Evolutionary conservation across 35 echinoderm and acorn worm genomes (phyloP), one percentile per base, ranked within the genome.

Genomic region (Apostichopus japonicus): DNA sequence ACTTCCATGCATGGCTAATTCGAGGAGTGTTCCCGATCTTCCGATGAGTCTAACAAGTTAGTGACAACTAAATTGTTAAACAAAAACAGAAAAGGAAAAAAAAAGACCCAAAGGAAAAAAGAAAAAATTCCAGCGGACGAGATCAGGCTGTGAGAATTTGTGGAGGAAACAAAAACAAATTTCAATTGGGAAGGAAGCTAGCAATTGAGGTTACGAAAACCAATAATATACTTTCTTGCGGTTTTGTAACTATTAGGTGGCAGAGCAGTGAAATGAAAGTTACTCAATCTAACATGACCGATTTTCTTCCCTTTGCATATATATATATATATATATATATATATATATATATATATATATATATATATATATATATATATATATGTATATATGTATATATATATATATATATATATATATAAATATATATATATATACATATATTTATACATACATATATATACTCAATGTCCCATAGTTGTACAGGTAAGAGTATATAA

Each of bases 101-200:
- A 55, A 84, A 5, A 55, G 21, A 23, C 54, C 55, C 5, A 80
- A 11, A 80, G 53, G 33, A 44, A 44, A 44, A 44, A 44, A 44
- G 33, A 44, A 3, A 33, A 44, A 44, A 44, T 44, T 44, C 33
- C 33, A 4, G 33, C 33, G 33, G 33, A 44, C 33, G 33, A 44
- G 33, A 44, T 44, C 78, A 19, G 33, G 21, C 23, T 80, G 78
- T 80, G 33, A 24, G 33, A 54, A 27, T 16, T 17, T 10, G 10
- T 80, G 23, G 51, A 16, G 17, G 54, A 27, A 53, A 84, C 81
- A n/a, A 84, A 57, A 56, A 84, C 81, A 84, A 84, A 57, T 84
- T 84, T 57, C 54, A 84, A 84, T 19, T 84, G 81, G 81, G 81
- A 84, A 84, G 81, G 81, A 84, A 84, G 13, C 54, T 1, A 84